Conservation (phyloP, 1,140 invertebrate genomes). For the roundworm (Caenorhabditis elegans) region WBcel235 BX284603.4:3881501-3882000, state of each 20-base stretch:
- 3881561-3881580: too few relatives aligned
- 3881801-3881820: conserved; percentile 52
- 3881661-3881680: conserved; percentile 63
- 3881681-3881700: conserved; percentile 64
- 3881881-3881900: conserved; percentile 54
- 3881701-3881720: conserved; percentile 65
- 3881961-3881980: conserved; percentile 58
- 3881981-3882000: conserved; percentile 48
- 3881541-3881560: too few relatives aligned
- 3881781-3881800: conserved; percentile 54
- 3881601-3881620: background rate
- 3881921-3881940: conserved; percentile 49
- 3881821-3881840: conserved; percentile 54
- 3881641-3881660: conserved; percentile 36
- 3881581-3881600: too few relatives aligned
- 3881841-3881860: conserved; percentile 51
- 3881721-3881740: conserved; percentile 65
- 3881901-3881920: conserved; percentile 64
- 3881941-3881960: conserved; percentile 47
- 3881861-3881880: conserved; percentile 45
- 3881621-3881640: conserved; percentile 53
- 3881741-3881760: conserved; percentile 63
- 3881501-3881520: too few relatives aligned
- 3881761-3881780: conserved; percentile 59
- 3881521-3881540: too few relatives aligned